Conservation (phyloP, 2,113 vertebrate species). For the Dicentrarchus labrax region DNA sequence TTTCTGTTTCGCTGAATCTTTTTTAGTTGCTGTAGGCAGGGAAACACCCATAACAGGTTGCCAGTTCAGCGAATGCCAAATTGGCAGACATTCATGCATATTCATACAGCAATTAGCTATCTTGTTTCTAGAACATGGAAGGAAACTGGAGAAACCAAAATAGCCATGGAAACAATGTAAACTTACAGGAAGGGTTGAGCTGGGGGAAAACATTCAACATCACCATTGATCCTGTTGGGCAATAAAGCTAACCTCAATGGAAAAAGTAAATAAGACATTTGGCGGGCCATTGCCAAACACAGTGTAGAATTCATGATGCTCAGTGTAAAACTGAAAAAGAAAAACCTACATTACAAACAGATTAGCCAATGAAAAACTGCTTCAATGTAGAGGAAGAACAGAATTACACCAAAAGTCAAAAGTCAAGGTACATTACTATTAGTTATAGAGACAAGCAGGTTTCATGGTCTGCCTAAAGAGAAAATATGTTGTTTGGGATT, state of each 20-base stretch:
- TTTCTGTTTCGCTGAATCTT: background rate
- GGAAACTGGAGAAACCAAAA: slow-evolving; percentile 7
- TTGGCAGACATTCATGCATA: background rate
- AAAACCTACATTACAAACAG: background rate
- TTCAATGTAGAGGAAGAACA: background rate
- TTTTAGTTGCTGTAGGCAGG: slow-evolving; percentile 2
- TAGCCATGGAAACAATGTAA: slow-evolving; percentile 21
- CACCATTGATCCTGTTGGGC: background rate
- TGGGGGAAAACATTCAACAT: background rate
- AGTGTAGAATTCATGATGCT: background rate
- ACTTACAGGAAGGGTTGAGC: slow-evolving; percentile 16
- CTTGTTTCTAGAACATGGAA: background rate
- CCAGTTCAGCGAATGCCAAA: background rate
- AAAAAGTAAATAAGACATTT: background rate
- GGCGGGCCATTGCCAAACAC: background rate
- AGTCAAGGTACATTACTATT: background rate
- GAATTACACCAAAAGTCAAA: background rate
- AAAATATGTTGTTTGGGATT: background rate
- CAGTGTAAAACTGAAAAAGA: background rate
- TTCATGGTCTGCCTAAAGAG: background rate
- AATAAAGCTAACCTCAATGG: slow-evolving; percentile 3
- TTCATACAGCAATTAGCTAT: slow-evolving; percentile 21
- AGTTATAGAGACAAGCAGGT: background rate
- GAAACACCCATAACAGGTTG: slow-evolving; percentile 10
- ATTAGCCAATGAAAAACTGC: background rate